phyloP scores from a whole-genome alignment of 2,113 vertebrate genomes.

The Alaudala cheleensis region DNA sequence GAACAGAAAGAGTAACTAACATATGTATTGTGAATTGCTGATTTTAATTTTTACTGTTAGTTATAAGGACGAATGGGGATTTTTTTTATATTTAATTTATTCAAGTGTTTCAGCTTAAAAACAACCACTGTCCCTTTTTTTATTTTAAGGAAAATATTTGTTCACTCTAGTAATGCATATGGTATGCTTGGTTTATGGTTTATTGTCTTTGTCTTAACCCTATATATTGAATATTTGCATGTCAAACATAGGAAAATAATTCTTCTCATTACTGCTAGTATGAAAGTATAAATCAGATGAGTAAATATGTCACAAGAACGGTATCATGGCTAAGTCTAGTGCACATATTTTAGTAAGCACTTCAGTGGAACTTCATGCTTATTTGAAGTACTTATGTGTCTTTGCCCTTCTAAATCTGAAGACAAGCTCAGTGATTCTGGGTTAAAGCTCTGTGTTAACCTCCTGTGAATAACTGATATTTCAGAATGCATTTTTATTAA shows the following conservation, averaged over 20 bases:
- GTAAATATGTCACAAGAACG: not conserved
- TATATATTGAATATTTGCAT: not conserved
- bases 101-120: not conserved
- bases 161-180: not conserved
- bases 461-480: not conserved
- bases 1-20: not conserved
- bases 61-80: not conserved
- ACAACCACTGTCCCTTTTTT: not conserved
- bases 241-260: not conserved
- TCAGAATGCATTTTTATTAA: not conserved
- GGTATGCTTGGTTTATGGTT: not conserved
- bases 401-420: not conserved
- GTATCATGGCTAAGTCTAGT: not conserved
- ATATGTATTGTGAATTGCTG: not conserved
- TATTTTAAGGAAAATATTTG: not conserved
- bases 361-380: not conserved
- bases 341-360: not conserved
- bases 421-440: not conserved
- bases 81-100: not conserved
- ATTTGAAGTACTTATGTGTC: not conserved
- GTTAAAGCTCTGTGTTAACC: not conserved
- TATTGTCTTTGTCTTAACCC: not conserved
- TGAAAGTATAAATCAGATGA: not conserved
- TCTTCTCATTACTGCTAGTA: not conserved
- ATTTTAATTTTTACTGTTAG: not conserved